phyloP scores from a whole-genome alignment of 35 echinoderm and acorn worm genomes.

The Stichopus chloronotus region DNA sequence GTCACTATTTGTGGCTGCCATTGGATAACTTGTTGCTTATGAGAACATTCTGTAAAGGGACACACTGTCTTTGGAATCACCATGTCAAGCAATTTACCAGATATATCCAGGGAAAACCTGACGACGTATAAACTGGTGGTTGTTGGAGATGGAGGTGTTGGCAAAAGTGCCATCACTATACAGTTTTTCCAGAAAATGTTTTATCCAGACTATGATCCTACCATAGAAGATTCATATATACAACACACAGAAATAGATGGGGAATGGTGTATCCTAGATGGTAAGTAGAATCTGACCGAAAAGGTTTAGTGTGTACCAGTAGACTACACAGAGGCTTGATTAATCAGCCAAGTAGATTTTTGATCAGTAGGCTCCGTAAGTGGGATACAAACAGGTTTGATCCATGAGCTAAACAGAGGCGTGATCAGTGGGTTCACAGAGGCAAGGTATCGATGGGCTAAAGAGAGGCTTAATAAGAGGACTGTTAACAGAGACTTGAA shows the following conservation, averaged over 20 bases:
- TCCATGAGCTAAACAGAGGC: too few relatives aligned
- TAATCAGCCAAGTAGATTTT: too few relatives aligned
- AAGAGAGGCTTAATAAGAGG: too few relatives aligned
- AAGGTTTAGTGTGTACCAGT: not conserved
- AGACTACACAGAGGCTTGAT: too few relatives aligned
- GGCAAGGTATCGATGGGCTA: too few relatives aligned
- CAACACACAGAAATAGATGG: conserved; percentile 99
- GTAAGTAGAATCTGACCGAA: conserved; percentile 40
- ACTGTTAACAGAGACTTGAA: too few relatives aligned
- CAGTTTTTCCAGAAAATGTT: conserved; percentile 99
- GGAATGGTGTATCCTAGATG: conserved; percentile 96
- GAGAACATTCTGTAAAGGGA: too few relatives aligned
- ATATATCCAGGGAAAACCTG: conserved; percentile 92
- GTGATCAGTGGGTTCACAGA: too few relatives aligned
- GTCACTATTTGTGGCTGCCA: too few relatives aligned
- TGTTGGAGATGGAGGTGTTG: conserved; percentile 96
- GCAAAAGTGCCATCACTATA: conserved; percentile 98
- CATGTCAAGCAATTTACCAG: conserved; percentile 74
- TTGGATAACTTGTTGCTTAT: too few relatives aligned
- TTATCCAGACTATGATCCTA: conserved; percentile 96
- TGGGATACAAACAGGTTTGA: too few relatives aligned
- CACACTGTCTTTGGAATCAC: not conserved
- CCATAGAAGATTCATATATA: conserved; percentile 97
- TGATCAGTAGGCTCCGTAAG: too few relatives aligned
- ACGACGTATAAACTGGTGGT: conserved; percentile 97